Conservation (phyloP, 2,113 vertebrate genomes). For the Pteruthius melanotis region DNA sequence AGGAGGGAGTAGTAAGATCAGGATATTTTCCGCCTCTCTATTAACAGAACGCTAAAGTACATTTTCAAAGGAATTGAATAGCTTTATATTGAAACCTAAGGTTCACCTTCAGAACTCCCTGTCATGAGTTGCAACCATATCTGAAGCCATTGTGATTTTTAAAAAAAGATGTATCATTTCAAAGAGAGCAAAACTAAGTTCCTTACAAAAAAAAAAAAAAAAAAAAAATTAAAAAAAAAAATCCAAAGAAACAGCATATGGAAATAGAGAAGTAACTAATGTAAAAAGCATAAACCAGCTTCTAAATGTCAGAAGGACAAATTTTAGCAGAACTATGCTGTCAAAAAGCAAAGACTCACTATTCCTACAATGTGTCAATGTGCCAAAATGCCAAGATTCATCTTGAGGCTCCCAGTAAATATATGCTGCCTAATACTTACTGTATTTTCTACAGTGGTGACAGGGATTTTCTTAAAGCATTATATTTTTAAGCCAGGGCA, state of each 20-base stretch:
- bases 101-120: not conserved
- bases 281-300: not conserved
- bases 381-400: not conserved
- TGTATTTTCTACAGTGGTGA: not conserved
- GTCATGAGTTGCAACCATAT: no score
- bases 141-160: no score
- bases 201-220: not conserved
- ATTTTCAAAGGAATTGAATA: not conserved
- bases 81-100: not conserved
- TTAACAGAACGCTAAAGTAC: not conserved
- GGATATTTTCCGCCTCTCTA: not conserved
- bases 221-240: not conserved
- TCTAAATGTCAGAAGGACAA: not conserved
- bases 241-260: not conserved
- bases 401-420: not conserved
- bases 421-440: not conserved
- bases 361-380: not conserved
- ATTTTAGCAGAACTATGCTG: not conserved
- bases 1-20: not conserved
- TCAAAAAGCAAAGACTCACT: not conserved
- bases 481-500: not conserved
- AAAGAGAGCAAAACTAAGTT: no score
- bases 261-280: not conserved
- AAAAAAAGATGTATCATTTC: no score
- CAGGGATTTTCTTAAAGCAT: not conserved